Base-by-base conservation (phyloP, 2,797 vertebrate genomes). In the Menidia menidia region DNA sequence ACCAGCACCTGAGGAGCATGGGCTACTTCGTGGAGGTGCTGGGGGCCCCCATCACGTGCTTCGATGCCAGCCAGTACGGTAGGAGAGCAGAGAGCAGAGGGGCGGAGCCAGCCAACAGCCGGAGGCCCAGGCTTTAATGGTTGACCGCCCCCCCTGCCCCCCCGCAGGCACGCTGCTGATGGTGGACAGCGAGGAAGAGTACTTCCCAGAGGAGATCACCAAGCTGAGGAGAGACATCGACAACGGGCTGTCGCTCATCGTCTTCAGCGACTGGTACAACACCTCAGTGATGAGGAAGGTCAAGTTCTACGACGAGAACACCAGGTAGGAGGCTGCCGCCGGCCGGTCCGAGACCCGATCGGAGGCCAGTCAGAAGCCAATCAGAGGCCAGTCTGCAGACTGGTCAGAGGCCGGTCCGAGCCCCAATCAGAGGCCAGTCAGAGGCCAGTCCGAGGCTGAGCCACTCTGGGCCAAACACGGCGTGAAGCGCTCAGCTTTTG, bases 261-360 rank as follows among this genome's bases (percentile, higher is more conserved):
- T 99, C 76, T 98, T 98, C 85, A 96, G 97, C 14, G 98, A 99
- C 89, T 99, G 98, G 98, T 99, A 99, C 92, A 99, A 99, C 90
- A 98, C 98, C 0, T 99, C 98, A 0, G 97, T 99, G 59, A 99
- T 99, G 98, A 96, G 97, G 78, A 99, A 99, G 93, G 98, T 99
- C 86, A 99, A 99, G 87, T 99, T 99, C 84, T 99, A 99, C 0
- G 98, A 99, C 14, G 98, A 99, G 88, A 99, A 99, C 92, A 99
- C 98, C 62, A 98, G 98, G 98, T 99, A 95, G n/a, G 45, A 0
- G 12, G 35, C 35, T 39, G 35, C 2, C 10, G 35, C 6, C n/a
- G n/a, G n/a, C n/a, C n/a, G n/a, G n/a, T n/a, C n/a, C n/a, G n/a
- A n/a, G n/a, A n/a, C n/a, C n/a, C n/a, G n/a, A n/a, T n/a, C n/a